Conservation (phyloP, 1,140 invertebrate species). For the Apis laboriosa region DNA sequence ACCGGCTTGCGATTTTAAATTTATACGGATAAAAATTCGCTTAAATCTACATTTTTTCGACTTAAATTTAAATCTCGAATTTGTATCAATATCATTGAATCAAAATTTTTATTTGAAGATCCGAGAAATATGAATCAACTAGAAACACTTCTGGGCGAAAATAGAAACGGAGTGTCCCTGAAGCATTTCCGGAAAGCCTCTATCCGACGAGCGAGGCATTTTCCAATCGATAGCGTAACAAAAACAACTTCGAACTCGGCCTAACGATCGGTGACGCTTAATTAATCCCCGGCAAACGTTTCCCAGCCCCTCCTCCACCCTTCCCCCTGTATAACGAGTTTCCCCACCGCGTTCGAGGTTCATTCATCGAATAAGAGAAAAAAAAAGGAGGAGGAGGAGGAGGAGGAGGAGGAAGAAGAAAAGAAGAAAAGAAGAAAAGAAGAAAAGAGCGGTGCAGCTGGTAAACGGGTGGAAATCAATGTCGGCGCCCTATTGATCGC, state of each 20-base stretch:
- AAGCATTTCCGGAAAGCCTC: not conserved
- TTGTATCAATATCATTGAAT: too few relatives aligned
- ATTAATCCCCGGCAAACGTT: constrained; percentile 22
- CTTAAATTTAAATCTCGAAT: too few relatives aligned
- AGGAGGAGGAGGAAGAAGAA: too few relatives aligned
- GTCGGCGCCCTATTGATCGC: constrained; percentile 25
- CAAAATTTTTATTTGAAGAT: too few relatives aligned
- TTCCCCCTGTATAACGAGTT: constrained; percentile 12
- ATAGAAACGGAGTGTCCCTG: not conserved
- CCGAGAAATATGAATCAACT: not conserved
- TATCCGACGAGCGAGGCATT: not conserved
- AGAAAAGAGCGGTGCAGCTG: not conserved
- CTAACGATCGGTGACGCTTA: constrained; percentile 33
- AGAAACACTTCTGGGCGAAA: not conserved
- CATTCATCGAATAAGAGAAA: constrained; percentile 35
- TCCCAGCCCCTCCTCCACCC: not conserved
- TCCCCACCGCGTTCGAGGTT: constrained; percentile 1
- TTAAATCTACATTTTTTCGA: too few relatives aligned
- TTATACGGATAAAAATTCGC: too few relatives aligned
- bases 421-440: too few relatives aligned
- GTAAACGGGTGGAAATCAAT: constrained; percentile 35
- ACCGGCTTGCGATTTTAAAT: too few relatives aligned
- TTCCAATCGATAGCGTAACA: constrained; percentile 16
- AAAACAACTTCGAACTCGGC: constrained; percentile 25
- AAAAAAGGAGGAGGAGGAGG: not conserved